Evolutionary conservation across 2,888 invertebrate genomes (phyloP).

Genomic region (Cosmia pyralina): DNA sequence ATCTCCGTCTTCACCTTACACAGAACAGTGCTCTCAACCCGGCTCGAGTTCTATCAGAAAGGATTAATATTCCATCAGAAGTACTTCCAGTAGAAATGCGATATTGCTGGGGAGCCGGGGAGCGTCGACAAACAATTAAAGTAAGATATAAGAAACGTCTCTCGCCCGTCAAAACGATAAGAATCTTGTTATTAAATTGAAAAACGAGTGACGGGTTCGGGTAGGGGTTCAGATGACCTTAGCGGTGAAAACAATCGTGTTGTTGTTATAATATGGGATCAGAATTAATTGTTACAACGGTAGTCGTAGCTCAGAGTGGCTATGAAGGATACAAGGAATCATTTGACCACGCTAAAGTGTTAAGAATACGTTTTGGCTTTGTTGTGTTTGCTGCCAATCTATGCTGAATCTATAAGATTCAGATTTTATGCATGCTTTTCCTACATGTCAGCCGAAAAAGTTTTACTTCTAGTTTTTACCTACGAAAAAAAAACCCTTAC

Average conservation of each 20-base stretch:
- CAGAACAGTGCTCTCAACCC: conserved; percentile 38
- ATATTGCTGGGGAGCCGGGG: conserved; percentile 38
- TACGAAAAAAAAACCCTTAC: too few species aligned
- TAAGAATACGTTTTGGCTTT: neutral
- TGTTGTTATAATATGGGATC: neutral
- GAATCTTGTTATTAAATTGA: conserved; percentile 68
- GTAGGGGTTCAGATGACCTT: conserved; percentile 1
- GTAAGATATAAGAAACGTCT: conserved; percentile 52
- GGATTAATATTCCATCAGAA: conserved; percentile 60
- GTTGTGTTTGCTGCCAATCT: too few species aligned
- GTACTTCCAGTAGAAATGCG: conserved; percentile 56
- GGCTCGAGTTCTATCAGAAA: conserved; percentile 41
- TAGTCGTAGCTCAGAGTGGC: neutral
- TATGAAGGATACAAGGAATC: neutral
- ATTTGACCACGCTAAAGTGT: neutral
- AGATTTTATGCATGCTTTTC: too few species aligned
- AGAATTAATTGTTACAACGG: neutral
- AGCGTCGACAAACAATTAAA: conserved; percentile 56
- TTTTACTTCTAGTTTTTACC: too few species aligned
- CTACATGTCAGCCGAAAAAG: neutral
- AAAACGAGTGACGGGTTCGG: conserved; percentile 31
- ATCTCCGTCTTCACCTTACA: neutral
- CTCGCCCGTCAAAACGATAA: conserved; percentile 62
- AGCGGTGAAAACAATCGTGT: too few species aligned
- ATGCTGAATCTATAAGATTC: too few species aligned